These are phyloP conservation scores for Stegostoma tigrinum DNA, from an alignment of 2,113 vertebrate species.

Conservation along the genomic window DNA sequence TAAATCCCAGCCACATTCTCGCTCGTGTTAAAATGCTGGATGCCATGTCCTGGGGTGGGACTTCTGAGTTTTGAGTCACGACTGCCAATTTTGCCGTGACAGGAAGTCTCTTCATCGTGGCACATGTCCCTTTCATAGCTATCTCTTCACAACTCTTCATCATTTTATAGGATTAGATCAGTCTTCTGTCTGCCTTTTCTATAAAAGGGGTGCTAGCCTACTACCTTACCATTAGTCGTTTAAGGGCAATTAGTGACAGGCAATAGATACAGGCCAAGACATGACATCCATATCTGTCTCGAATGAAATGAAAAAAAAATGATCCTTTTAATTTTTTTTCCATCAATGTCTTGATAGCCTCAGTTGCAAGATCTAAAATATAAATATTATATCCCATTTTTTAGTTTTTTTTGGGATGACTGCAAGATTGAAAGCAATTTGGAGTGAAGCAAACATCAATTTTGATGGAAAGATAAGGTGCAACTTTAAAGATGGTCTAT, in stretches of 20 bases:
- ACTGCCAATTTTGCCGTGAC: no score
- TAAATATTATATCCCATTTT: background rate
- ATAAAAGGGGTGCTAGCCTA: no score
- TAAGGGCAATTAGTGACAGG: no score
- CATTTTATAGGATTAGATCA: background rate
- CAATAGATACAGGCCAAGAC: no score
- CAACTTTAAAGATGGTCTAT: background rate
- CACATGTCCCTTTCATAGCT: no score
- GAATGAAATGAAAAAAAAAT: no score
- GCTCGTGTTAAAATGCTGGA: background rate
- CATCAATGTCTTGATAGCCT: background rate
- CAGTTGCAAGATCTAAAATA: background rate
- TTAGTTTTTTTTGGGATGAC: background rate
- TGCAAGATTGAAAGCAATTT: background rate
- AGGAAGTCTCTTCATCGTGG: no score
- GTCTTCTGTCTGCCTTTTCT: background rate
- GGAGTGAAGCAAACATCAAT: background rate
- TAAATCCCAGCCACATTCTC: background rate
- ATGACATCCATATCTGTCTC: no score
- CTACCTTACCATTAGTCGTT: no score
- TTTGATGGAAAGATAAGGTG: background rate
- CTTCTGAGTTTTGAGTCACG: no score
- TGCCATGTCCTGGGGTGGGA: no score
- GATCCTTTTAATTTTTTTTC: background rate
- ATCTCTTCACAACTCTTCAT: background rate